Evolutionary conservation across 2,888 invertebrate species (phyloP).

Genomic region (Teleogryllus oceanicus): DNA sequence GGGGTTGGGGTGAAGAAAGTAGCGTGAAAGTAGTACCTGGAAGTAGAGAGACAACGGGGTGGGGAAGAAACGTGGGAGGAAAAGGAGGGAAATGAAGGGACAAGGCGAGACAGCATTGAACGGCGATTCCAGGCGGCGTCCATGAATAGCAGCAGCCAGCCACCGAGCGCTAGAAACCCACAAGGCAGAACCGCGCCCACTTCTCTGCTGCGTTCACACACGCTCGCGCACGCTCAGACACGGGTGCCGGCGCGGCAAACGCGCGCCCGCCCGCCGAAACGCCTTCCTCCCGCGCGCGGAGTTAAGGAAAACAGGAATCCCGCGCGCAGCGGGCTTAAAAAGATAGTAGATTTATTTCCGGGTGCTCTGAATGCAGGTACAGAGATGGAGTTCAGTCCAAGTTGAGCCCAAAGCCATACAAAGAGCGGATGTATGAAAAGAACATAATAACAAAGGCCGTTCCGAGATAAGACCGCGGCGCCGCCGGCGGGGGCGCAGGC

Average conservation of each 20-base stretch:
- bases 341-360: conserved; percentile 18
- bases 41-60: neutral
- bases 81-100: too few relatives aligned
- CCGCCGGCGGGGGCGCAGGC: neutral
- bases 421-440: conserved; percentile 30
- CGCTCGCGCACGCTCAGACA: neutral
- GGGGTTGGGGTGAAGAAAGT: neutral
- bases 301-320: conserved; percentile 3
- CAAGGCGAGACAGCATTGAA: too few relatives aligned
- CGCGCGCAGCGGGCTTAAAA: neutral
- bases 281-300: neutral
- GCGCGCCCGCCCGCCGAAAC: too few relatives aligned
- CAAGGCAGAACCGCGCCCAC: neutral
- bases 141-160: too few relatives aligned
- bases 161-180: too few relatives aligned
- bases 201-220: neutral
- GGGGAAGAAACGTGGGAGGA: too few relatives aligned
- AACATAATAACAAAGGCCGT: conserved; percentile 18
- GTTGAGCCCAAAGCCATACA: conserved; percentile 30
- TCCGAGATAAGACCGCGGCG: neutral
- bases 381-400: conserved; percentile 23
- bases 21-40: neutral
- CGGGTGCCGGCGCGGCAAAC: neutral
- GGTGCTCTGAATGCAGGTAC: neutral
- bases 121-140: too few relatives aligned